phyloP scores from a whole-genome alignment of 1,140 invertebrate genomes.

The Philopotamus ludificatus region DNA sequence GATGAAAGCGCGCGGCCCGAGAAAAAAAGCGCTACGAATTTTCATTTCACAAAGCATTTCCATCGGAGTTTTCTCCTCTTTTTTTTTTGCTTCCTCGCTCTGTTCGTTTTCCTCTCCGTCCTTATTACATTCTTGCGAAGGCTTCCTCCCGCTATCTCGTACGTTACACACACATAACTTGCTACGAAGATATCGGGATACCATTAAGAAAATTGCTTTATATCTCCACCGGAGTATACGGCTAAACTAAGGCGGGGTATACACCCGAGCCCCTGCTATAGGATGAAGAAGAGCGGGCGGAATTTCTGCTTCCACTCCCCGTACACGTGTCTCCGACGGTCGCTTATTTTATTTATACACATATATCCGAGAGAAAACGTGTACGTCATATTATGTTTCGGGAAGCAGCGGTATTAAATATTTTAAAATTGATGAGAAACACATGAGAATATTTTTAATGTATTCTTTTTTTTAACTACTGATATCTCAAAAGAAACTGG shows the following conservation, averaged over 20 bases:
- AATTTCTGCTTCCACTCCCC: not conserved
- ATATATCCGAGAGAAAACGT: not conserved
- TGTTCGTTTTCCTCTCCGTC: constrained; percentile 8
- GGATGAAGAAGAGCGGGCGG: not conserved
- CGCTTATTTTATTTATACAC: not conserved
- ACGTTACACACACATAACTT: constrained; percentile 39
- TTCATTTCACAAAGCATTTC: constrained; percentile 32
- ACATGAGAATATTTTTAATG: not conserved
- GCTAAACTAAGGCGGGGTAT: constrained; percentile 35
- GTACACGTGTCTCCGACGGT: not conserved
- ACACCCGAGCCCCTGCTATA: constrained; percentile 14
- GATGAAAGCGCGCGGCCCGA: constrained; percentile 1
- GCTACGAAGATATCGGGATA: constrained; percentile 41
- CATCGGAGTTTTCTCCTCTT: constrained; percentile 17
- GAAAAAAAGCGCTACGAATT: constrained; percentile 21
- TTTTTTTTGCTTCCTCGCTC: not conserved
- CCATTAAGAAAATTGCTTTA: constrained; percentile 44
- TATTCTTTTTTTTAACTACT: too few species aligned
- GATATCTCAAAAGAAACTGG: too few species aligned
- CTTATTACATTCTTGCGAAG: constrained; percentile 30
- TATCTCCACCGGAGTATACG: constrained; percentile 39
- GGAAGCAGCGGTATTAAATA: too few species aligned
- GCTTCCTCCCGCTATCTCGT: constrained; percentile 25
- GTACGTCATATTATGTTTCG: too few species aligned
- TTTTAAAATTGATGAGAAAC: too few species aligned